Evolutionary conservation across 1,140 invertebrate genomes (phyloP), one percentile per base, ranked within the genome.

Genomic region (Bursaphelenchus mucronatus): DNA sequence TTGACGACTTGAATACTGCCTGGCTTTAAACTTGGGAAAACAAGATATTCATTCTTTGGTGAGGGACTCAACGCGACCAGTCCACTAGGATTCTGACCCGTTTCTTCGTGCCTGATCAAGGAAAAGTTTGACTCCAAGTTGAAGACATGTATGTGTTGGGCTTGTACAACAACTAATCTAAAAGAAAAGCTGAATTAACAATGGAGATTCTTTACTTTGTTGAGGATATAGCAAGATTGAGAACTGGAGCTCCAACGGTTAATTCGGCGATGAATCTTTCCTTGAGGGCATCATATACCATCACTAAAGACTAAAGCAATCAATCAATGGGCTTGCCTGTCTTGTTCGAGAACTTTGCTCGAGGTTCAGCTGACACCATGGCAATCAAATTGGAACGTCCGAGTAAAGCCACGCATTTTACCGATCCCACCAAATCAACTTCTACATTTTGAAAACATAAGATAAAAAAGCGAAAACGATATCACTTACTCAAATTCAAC

Each of bases 11-110:
- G 61, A 63, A 63, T 65, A 13, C 59, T 63, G 10, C 61, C 61
- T 2, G 40, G 21, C 43, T 63, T 63, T 15, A 65, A 61, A 45
- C n/a, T 17, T 17, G 61, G 61, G 43, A 63, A 63, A 11, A 39
- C 55, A 13, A 63, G 61, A 45, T 63, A 63, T 65, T 63, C 61
- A 17, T 21, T 63, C 30, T 63, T 63, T 13, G 61, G 61, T 66
- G 13, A 39, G 11, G 58, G 61, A 8, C 61, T 63, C 61, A 63
- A 65, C 2, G 61, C 61, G 17, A 15, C 17, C 62, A 63, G 30
- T n/a, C 61, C 61, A n/a, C 13, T 5, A 17, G 58, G 61, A 65
- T 63, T 63, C 6, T 13, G n/a, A n/a, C 61, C 61, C 11, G 55
- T 63, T 58, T 63, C 61, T 15, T 63, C 61, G 58, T 63, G 53